phyloP scores from a whole-genome alignment of 2,113 vertebrate genomes.

The Barnardius zonarius region DNA sequence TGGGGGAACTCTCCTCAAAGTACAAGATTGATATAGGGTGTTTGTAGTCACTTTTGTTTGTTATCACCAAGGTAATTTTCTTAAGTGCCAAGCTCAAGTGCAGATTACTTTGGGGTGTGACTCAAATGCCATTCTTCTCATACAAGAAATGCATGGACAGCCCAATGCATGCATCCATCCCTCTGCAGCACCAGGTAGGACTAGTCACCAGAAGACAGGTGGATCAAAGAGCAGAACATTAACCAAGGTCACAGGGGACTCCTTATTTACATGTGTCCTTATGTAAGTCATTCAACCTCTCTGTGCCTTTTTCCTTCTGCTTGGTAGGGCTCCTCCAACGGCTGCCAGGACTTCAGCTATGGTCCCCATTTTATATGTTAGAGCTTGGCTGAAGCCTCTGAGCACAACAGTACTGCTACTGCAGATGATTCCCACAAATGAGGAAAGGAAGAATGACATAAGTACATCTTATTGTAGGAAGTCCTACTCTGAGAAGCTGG shows the following conservation, averaged over 20 bases:
- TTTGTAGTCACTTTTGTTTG: fast-evolving
- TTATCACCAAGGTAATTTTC: not conserved
- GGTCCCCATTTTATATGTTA: not conserved
- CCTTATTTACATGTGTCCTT: not conserved
- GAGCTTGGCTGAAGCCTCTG: not conserved
- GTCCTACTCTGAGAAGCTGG: not conserved
- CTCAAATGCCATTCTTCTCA: not conserved
- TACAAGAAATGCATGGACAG: not conserved
- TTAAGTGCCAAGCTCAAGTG: not conserved
- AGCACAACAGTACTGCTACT: not conserved
- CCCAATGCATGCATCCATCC: not conserved
- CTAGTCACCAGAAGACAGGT: not conserved
- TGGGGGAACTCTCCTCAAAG: not conserved
- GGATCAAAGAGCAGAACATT: not conserved
- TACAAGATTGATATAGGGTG: not conserved
- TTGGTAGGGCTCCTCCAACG: not conserved
- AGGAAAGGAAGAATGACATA: not conserved
- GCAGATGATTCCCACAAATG: not conserved
- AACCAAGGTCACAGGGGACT: not conserved
- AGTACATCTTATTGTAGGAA: not conserved
- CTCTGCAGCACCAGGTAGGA: not conserved
- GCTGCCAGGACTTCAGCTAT: not conserved
- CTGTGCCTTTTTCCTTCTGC: not conserved
- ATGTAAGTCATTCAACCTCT: not conserved
- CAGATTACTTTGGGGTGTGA: not conserved